Evolutionary conservation across 2,888 invertebrate genomes (phyloP).

Genomic region (Volucella zonaria): DNA sequence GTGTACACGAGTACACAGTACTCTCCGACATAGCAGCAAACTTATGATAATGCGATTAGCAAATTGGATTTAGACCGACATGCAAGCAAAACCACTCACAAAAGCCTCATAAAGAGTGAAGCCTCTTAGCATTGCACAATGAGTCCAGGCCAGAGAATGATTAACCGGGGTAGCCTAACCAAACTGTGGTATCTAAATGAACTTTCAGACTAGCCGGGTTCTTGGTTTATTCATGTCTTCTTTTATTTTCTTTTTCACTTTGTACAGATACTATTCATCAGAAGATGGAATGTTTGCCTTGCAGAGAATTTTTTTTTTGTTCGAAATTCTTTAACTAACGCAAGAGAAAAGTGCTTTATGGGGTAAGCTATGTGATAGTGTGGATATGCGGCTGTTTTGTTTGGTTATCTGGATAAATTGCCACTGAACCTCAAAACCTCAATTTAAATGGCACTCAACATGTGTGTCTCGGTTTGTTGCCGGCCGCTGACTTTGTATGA

Average conservation of each 20-base stretch:
- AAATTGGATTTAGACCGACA: slow-evolving; percentile 26
- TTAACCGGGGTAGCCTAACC: slow-evolving; percentile 15
- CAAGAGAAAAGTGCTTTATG: not conserved
- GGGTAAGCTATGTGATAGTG: not conserved
- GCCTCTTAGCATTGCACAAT: slow-evolving; percentile 37
- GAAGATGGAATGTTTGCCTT: slow-evolving; percentile 36
- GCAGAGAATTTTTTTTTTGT: slow-evolving; percentile 2
- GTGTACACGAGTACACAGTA: not conserved
- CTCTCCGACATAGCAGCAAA: not conserved
- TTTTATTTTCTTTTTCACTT: not conserved
- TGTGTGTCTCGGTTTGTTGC: slow-evolving; percentile 1
- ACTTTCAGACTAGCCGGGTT: slow-evolving; percentile 19
- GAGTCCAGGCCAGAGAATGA: slow-evolving; percentile 40
- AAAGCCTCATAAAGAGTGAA: slow-evolving; percentile 35
- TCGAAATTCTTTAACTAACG: not conserved
- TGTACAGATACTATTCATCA: not conserved
- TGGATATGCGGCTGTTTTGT: not conserved
- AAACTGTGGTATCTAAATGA: not conserved
- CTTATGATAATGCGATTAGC: slow-evolving; percentile 44
- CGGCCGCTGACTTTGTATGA: slow-evolving; percentile 8
- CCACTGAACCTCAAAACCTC: slow-evolving; percentile 61
- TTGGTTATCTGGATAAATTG: slow-evolving; percentile 35
- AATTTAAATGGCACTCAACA: slow-evolving; percentile 57
- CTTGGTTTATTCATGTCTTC: not conserved
- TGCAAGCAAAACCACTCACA: slow-evolving; percentile 30